These are phyloP conservation scores for Minunthozetes semirufus DNA, from an alignment of 2,888 invertebrate species.

Conservation along the genomic window DNA sequence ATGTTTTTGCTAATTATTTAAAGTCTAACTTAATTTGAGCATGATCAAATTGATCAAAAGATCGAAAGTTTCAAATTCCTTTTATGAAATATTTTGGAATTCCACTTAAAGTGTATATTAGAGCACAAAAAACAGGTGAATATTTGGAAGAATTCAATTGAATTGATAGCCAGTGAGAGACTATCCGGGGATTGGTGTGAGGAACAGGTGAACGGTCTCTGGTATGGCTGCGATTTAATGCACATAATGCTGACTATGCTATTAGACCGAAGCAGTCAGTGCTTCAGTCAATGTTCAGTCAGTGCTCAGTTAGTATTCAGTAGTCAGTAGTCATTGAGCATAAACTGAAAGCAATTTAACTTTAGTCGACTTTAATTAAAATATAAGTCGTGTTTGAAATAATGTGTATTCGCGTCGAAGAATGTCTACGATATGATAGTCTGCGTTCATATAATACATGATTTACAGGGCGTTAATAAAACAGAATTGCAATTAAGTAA, in stretches of 20 bases:
- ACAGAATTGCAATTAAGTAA: background rate
- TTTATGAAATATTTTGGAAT: too few species aligned
- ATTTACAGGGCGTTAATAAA: slow-evolving; percentile 2
- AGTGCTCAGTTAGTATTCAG: background rate
- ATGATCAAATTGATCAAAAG: too few species aligned
- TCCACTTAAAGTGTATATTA: too few species aligned
- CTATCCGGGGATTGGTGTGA: background rate
- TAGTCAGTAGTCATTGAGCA: background rate
- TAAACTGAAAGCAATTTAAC: background rate
- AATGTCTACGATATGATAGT: background rate
- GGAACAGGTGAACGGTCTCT: slow-evolving; percentile 17
- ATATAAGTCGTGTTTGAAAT: background rate
- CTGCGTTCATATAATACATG: background rate
- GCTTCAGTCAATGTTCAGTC: background rate
- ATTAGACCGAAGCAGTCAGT: background rate
- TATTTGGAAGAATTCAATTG: too few species aligned
- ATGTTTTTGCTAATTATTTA: too few species aligned
- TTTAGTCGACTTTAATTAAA: background rate
- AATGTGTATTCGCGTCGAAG: background rate
- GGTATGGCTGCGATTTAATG: background rate
- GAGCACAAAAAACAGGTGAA: too few species aligned
- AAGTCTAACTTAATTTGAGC: too few species aligned
- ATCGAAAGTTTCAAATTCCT: too few species aligned
- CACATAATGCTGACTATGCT: background rate
- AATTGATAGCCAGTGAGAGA: too few species aligned